These are phyloP conservation scores for Bergia sp. DNA, from an alignment of 92 coral and sea anemone genomes.

Conservation along the genomic window DNA sequence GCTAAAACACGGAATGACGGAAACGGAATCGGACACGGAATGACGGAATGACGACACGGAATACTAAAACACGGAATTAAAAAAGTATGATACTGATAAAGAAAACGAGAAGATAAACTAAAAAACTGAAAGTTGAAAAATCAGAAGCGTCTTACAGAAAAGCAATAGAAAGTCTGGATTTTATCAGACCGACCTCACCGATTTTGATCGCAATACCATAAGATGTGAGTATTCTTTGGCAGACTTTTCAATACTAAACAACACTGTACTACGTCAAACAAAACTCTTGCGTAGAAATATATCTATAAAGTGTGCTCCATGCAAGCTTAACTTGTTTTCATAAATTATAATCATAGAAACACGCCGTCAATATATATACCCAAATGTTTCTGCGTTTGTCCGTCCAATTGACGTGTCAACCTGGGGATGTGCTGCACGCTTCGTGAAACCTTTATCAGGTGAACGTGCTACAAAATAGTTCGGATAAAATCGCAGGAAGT, in stretches of 20 bases:
- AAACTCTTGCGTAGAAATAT: no score
- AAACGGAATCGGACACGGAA: no score
- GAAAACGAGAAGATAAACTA: neutral
- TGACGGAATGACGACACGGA: conserved; percentile 4
- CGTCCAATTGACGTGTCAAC: conserved; percentile 23
- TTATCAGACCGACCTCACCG: conserved; percentile 12
- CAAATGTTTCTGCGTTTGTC: conserved; percentile 31
- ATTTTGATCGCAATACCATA: conserved; percentile 9
- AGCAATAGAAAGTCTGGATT: no score
- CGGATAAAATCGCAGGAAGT: conserved; percentile 30
- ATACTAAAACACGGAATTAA: conserved; percentile 16
- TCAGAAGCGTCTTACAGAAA: conserved; percentile 9
- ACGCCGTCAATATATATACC: conserved; percentile 31
- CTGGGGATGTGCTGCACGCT: conserved; percentile 17
- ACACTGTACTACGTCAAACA: conserved; percentile 18
- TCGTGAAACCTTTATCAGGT: conserved; percentile 38
- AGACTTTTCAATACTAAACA: conserved; percentile 30
- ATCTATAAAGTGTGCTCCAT: conserved; percentile 38
- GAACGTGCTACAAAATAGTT: conserved; percentile 32
- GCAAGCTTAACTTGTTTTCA: conserved; percentile 26
- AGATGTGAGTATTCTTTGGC: conserved; percentile 16
- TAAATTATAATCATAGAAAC: conserved; percentile 22
- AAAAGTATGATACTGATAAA: neutral
- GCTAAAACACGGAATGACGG: no score
- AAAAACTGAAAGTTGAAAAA: conserved; percentile 5